Evolutionary conservation across 2,888 invertebrate species (phyloP).

Genomic region (Drosophila melanosoma): DNA sequence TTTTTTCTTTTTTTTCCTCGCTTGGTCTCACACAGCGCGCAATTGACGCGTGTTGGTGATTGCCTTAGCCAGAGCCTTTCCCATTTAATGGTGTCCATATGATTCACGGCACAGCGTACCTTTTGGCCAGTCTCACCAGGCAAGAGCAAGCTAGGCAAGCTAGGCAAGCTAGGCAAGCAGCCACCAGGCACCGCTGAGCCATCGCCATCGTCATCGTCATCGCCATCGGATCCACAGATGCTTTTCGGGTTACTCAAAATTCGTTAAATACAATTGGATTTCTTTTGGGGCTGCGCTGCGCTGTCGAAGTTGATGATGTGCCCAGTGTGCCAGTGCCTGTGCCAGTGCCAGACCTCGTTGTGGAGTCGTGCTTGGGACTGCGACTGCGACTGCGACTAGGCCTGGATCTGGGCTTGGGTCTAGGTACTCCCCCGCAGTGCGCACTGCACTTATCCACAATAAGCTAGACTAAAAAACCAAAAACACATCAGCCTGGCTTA

Average conservation of each 20-base stretch:
- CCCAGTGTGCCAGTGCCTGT: slow-evolving; percentile 60
- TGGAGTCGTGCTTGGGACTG: slow-evolving; percentile 51
- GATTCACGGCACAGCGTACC: slow-evolving; percentile 77
- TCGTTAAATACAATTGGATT: slow-evolving; percentile 82
- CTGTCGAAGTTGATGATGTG: slow-evolving; percentile 76
- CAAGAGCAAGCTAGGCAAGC: slow-evolving; percentile 10
- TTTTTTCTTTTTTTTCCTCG: neutral
- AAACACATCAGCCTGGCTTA: neutral
- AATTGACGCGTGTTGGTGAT: slow-evolving; percentile 80
- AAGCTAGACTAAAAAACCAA: slow-evolving; percentile 9
- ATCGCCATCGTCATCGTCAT: slow-evolving; percentile 43
- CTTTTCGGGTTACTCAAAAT: slow-evolving; percentile 69
- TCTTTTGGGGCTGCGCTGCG: slow-evolving; percentile 61
- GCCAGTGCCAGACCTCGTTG: slow-evolving; percentile 63
- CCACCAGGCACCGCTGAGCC: slow-evolving; percentile 24
- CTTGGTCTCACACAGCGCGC: slow-evolving; percentile 75
- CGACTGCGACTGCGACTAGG: slow-evolving; percentile 29
- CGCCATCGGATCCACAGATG: slow-evolving; percentile 50
- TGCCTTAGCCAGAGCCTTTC: slow-evolving; percentile 67
- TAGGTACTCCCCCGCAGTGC: slow-evolving; percentile 76
- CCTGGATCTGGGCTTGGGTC: slow-evolving; percentile 30
- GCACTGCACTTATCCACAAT: slow-evolving; percentile 28
- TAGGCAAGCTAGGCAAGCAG: slow-evolving; percentile 23
- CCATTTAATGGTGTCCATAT: slow-evolving; percentile 82
- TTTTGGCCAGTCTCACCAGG: slow-evolving; percentile 35